Evolutionary conservation across 2,113 vertebrate species (phyloP).

Genomic region (Glaucidium brasilianum): DNA sequence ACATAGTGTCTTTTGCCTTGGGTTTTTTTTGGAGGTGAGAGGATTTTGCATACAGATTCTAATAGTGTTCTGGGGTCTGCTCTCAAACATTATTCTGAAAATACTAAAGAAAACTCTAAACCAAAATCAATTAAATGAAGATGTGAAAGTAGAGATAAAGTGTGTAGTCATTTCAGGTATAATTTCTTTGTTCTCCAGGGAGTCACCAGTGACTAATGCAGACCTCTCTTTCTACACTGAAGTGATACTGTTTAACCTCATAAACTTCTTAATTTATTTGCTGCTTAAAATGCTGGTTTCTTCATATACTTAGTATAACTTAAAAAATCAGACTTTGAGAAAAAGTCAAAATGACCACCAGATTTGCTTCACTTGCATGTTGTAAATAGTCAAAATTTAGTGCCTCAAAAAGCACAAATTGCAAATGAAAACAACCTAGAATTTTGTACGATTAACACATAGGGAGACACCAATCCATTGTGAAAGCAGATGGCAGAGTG

Average conservation of each 20-base stretch:
- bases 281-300: background rate
- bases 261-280: background rate
- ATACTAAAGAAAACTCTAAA: background rate
- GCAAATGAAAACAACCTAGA: background rate
- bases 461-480: accelerated
- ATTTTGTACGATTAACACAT: background rate
- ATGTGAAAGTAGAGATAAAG: background rate
- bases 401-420: background rate
- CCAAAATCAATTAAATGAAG: background rate
- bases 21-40: background rate
- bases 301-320: background rate
- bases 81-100: background rate
- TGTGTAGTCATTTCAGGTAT: background rate
- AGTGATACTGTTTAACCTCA: background rate
- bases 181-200: background rate
- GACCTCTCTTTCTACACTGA: background rate
- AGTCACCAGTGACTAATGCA: background rate
- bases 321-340: background rate
- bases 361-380: background rate
- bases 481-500: background rate
- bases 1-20: background rate
- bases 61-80: background rate
- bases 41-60: background rate
- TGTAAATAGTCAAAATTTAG: background rate
- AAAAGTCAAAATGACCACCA: background rate